Evolutionary conservation across 2,888 invertebrate species (phyloP), one percentile per base, ranked within the genome.

Genomic region (Papilio elwesi): DNA sequence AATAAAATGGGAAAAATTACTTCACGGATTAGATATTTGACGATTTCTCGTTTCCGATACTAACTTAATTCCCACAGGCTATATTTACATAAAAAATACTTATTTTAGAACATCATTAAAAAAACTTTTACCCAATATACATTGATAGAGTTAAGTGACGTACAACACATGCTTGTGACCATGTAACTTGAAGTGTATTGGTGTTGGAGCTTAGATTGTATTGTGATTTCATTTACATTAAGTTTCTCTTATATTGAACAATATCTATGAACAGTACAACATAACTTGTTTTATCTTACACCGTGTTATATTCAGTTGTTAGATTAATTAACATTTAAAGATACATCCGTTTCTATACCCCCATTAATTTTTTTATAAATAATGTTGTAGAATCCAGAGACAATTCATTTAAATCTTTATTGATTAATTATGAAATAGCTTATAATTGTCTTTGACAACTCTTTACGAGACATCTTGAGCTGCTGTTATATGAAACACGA

Each of bases 151-250:
- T 51, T 73, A 65, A 66, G 68, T n/a, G 26, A 51, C 51, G 26
- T 55, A 62, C n/a, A 65, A 73, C 65, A 73, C 73, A 73, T 73
- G 73, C 65, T 59, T 69, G 16, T 15, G 69, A 36, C 73, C 73
- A 73, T 69, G 73, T 73, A 15, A 55, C 51, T 57, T 53, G 15
- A 43, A 57, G 43, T 12, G 38, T 69, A 51, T 57, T 38, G 64
- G 26, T 69, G 51, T 73, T 59, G 67, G 71, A 71, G 71, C 71
- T 71, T 73, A 68, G 55, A 57, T 47, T 15, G 47, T 51, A 49
- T 64, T 68, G 68, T 73, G 16, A 63, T 72, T 68, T 68, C 47
- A 47, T 52, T 63, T 53, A 65, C 15, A 64, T 57, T 59, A 52
- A 65, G 55, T 69, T 70, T 69, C 43, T 48, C n/a, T 2, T n/a